Percentiles rank a stretch among this genome's conserved stretches.
Conservation (phyloP, 2,888 invertebrate species). For the Orthosia incerta region DNA sequence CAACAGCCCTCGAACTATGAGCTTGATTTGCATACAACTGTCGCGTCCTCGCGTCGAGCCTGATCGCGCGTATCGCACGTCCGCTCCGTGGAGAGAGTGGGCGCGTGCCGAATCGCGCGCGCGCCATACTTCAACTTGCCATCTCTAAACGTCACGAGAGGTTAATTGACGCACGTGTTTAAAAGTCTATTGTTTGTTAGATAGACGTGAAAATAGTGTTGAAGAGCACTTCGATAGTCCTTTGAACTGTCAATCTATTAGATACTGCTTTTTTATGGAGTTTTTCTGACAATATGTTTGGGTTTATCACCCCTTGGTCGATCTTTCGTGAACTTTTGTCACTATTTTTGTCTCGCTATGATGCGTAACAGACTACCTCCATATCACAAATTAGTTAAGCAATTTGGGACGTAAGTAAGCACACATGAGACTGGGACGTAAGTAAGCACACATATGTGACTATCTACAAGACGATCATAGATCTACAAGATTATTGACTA, state of each 20-base stretch:
- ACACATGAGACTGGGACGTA: no score
- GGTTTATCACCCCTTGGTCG: constrained; percentile 5
- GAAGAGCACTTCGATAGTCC: constrained; percentile 46
- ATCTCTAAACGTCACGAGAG: constrained; percentile 69
- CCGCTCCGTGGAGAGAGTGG: constrained; percentile 63
- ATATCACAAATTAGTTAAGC: no score
- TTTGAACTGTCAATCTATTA: constrained; percentile 52
- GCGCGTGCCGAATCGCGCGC: constrained; percentile 83
- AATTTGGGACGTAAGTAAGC: no score
- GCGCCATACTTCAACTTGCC: constrained; percentile 64
- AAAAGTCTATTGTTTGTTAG: constrained; percentile 69
- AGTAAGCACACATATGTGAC: no score
- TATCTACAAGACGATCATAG: not conserved
- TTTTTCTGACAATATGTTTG: constrained; percentile 19
- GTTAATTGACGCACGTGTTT: constrained; percentile 82
- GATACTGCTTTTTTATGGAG: constrained; percentile 20
- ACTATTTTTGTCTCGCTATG: not conserved
- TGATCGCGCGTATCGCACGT: constrained; percentile 72
- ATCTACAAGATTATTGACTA: not conserved
- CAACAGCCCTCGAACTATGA: constrained; percentile 57
- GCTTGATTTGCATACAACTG: constrained; percentile 65
- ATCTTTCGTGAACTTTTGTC: not conserved
- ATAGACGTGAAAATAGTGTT: constrained; percentile 65
- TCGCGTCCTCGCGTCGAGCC: constrained; percentile 43
- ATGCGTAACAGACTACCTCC: no score